Evolutionary conservation across 2,888 invertebrate species (phyloP).

Genomic region (Scotopteryx bipunctaria): DNA sequence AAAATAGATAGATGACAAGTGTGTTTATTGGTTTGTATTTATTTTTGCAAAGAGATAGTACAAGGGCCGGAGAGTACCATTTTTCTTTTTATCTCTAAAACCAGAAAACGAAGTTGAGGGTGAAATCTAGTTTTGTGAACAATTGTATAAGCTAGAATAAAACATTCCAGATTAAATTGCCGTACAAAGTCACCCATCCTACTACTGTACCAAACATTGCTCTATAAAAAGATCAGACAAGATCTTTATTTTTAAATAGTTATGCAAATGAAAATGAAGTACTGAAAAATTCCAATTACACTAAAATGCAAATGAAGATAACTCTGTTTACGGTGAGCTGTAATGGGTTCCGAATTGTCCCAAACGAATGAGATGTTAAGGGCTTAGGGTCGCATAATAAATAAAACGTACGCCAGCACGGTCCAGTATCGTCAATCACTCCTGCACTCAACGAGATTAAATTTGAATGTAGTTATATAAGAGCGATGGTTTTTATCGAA

Average conservation of each 20-base stretch:
- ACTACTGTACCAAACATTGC: too few relatives aligned
- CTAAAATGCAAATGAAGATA: constrained; percentile 28
- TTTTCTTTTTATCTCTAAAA: too few relatives aligned
- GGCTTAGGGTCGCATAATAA: constrained; percentile 32
- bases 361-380: constrained; percentile 36
- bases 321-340: constrained; percentile 19
- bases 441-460: constrained; percentile 68
- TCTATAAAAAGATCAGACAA: too few relatives aligned
- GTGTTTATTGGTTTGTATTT: too few relatives aligned
- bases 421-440: constrained; percentile 61
- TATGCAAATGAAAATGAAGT: constrained; percentile 11
- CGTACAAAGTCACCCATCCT: not conserved
- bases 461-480: constrained; percentile 66
- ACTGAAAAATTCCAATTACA: constrained; percentile 19
- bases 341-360: constrained; percentile 28
- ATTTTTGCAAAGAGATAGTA: too few relatives aligned
- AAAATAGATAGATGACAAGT: too few relatives aligned
- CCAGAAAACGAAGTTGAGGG: too few relatives aligned
- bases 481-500: constrained; percentile 40
- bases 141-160: too few relatives aligned
- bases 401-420: constrained; percentile 31
- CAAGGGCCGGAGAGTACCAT: too few relatives aligned
- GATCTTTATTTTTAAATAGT: not conserved
- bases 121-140: too few relatives aligned
- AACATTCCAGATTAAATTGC: too few relatives aligned